Percentiles rank a stretch among this genome's conserved stretches.
phyloP scores from a whole-genome alignment of 2,888 invertebrate genomes.

The Torymus tubicola region DNA sequence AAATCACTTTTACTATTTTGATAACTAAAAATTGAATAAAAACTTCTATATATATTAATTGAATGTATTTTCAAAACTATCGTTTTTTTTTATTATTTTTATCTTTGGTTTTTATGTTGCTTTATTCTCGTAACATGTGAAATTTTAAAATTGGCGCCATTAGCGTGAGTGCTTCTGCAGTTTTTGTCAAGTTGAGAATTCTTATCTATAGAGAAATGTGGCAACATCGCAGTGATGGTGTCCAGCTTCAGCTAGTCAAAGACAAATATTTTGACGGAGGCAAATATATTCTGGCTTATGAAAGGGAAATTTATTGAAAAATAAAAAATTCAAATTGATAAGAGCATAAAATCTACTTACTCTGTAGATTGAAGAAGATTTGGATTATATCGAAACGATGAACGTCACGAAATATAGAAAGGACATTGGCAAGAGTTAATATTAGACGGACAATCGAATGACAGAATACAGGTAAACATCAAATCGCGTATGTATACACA shows the following conservation, averaged over 20 bases:
- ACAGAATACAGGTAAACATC: conserved; percentile 42
- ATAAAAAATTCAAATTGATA: conserved; percentile 1
- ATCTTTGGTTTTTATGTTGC: no score
- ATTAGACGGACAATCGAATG: conserved; percentile 25
- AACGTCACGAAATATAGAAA: conserved; percentile 15
- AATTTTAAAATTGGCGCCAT: no score
- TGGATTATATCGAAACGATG: not conserved
- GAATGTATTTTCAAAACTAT: no score
- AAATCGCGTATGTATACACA: conserved; percentile 18
- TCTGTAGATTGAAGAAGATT: conserved; percentile 3
- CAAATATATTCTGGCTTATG: conserved; percentile 13
- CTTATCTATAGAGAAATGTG: conserved; percentile 15
- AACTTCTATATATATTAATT: no score
- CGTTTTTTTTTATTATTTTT: no score
- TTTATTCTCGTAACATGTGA: no score
- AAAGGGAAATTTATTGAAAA: conserved; percentile 27
- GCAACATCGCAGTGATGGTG: conserved; percentile 36
- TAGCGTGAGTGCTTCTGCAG: no score
- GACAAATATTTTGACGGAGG: conserved; percentile 38
- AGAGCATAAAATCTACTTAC: conserved; percentile 29
- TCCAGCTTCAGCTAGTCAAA: conserved; percentile 31
- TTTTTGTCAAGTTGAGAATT: not conserved
- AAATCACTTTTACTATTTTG: no score
- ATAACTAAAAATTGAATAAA: no score
- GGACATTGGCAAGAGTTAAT: not conserved